These are phyloP conservation scores for Batillaria attramentaria DNA, from an alignment of 1,140 invertebrate species.

Conservation along the genomic window DNA sequence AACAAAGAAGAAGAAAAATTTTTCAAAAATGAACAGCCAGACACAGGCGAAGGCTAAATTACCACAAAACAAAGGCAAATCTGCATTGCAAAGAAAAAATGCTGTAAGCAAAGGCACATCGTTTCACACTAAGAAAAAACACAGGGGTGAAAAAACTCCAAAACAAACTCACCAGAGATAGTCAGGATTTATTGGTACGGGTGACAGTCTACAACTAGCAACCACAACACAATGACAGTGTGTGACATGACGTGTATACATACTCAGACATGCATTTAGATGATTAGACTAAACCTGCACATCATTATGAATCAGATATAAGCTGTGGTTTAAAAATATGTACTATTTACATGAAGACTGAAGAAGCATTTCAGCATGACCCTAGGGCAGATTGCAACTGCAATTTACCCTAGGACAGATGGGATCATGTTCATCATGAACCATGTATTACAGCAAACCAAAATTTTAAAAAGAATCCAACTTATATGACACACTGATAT, in stretches of 20 bases:
- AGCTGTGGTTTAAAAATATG: not conserved
- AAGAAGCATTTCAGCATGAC: too few relatives aligned
- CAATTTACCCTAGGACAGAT: too few relatives aligned
- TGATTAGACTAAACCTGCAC: not conserved
- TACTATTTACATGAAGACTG: not conserved
- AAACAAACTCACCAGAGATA: conserved; percentile 19
- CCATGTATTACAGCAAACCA: not conserved
- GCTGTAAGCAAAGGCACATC: not conserved
- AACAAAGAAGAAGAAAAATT: too few relatives aligned
- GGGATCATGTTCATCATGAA: too few relatives aligned
- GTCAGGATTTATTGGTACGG: conserved; percentile 4
- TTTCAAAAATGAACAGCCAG: too few relatives aligned
- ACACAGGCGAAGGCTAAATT: not conserved
- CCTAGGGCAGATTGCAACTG: too few relatives aligned
- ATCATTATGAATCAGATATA: not conserved
- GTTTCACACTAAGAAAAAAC: not conserved
- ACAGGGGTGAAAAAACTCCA: too few relatives aligned
- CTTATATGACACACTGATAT: not conserved
- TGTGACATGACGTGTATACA: too few relatives aligned
- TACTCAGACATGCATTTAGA: too few relatives aligned
- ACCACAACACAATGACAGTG: not conserved
- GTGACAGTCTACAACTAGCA: conserved; percentile 19
- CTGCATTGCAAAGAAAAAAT: not conserved
- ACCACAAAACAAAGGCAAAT: not conserved
- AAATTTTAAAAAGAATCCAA: not conserved